phyloP scores from a whole-genome alignment of 2,888 invertebrate species.

The Xanthia icteritia region DNA sequence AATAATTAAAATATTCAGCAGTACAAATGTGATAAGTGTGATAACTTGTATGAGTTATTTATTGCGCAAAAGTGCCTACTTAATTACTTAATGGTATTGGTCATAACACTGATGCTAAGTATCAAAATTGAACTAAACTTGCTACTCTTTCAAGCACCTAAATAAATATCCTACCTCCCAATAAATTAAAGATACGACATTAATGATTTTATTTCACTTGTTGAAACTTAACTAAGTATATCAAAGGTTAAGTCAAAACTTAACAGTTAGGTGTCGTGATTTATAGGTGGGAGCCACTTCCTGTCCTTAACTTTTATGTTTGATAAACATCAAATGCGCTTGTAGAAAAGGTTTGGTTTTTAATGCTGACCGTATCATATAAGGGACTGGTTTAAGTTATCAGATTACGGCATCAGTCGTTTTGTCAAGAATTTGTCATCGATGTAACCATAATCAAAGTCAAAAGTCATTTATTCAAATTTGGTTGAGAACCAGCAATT shows the following conservation, averaged over 20 bases:
- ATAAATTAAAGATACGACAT: constrained; percentile 59
- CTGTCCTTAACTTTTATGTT: constrained; percentile 74
- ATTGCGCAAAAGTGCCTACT: too few species aligned
- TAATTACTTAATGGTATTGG: background rate
- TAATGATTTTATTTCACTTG: constrained; percentile 63
- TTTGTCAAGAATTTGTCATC: background rate
- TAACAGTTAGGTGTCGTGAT: constrained; percentile 77
- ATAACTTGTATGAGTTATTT: too few species aligned
- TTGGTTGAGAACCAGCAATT: background rate
- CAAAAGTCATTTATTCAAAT: background rate
- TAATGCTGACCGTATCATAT: constrained; percentile 59
- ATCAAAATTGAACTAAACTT: constrained; percentile 7
- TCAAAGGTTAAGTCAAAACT: constrained; percentile 77
- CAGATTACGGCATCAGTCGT: constrained; percentile 1
- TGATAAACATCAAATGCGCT: constrained; percentile 78
- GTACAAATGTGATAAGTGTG: background rate
- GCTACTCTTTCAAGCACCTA: constrained; percentile 8
- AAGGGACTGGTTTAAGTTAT: constrained; percentile 58
- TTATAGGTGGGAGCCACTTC: constrained; percentile 80
- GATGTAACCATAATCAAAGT: background rate
- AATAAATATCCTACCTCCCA: background rate
- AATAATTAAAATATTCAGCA: background rate
- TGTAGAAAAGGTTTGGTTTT: constrained; percentile 73
- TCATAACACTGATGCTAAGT: background rate
- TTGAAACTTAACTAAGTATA: constrained; percentile 60